These are phyloP conservation scores for Parauchenoglanis ngamensis DNA, from an alignment of 2,797 vertebrate species.

Conservation along the genomic window DNA sequence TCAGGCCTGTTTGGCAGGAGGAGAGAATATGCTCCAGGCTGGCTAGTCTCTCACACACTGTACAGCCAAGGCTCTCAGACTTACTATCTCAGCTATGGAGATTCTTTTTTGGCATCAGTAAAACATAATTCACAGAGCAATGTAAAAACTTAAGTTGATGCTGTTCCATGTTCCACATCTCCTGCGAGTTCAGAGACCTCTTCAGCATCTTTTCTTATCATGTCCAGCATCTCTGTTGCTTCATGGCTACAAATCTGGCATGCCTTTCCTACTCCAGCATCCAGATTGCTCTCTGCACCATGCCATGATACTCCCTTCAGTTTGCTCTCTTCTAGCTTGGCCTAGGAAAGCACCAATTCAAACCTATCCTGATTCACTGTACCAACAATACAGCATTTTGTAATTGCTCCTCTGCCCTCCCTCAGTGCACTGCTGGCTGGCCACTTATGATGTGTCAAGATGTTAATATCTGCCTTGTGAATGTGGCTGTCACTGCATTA, in stretches of 20 bases:
- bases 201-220: not conserved
- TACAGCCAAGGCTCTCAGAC: not conserved
- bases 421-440: not conserved
- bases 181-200: not conserved
- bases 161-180: slow-evolving; percentile 22
- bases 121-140: not conserved
- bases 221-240: not conserved
- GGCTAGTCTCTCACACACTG: not conserved
- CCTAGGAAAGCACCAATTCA: not conserved
- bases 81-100: not conserved
- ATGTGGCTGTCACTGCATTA: not conserved
- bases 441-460: not conserved
- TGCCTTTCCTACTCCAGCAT: not conserved
- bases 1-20: not conserved
- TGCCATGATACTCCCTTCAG: not conserved
- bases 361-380: not conserved
- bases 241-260: not conserved
- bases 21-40: not conserved
- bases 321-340: not conserved
- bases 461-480: not conserved
- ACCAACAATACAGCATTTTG: not conserved
- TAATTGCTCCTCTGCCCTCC: no score
- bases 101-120: no score
- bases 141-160: not conserved
- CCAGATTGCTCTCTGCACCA: not conserved